Conservation (phyloP, 1,140 invertebrate species). For the Leguminivora glycinivorella region DNA sequence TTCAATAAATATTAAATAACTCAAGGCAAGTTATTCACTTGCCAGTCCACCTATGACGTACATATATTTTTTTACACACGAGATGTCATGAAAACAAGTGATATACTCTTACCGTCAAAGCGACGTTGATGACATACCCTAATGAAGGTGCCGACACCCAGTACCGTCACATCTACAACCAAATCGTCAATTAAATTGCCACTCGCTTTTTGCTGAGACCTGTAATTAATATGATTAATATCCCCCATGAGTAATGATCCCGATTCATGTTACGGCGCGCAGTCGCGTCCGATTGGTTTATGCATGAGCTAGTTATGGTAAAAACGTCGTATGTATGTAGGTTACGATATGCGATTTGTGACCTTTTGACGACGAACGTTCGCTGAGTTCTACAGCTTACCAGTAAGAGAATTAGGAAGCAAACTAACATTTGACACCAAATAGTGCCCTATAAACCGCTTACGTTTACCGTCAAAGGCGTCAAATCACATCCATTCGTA, state of each 20-base stretch:
- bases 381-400: background rate
- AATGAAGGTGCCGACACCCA: background rate
- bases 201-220: slow-evolving; percentile 20
- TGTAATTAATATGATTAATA: slow-evolving; percentile 27
- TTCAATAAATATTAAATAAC: too few relatives aligned
- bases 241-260: slow-evolving; percentile 20
- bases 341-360: background rate
- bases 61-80: background rate
- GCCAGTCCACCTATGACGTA: too few relatives aligned
- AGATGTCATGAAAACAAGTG: background rate
- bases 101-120: background rate
- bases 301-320: background rate
- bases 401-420: background rate
- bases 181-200: slow-evolving; percentile 18
- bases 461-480: too few relatives aligned
- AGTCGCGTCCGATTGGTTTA: background rate
- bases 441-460: too few relatives aligned
- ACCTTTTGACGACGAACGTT: background rate
- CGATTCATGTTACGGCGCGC: slow-evolving; percentile 15
- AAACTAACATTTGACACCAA: too few relatives aligned
- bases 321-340: background rate
- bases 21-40: too few relatives aligned
- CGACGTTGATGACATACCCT: background rate
- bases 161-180: background rate
- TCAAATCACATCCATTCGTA: too few relatives aligned